Percentiles rank a stretch among this genome's conserved stretches.
Conservation (phyloP, 2,888 invertebrate species). For the Drosophila antonietae region DNA sequence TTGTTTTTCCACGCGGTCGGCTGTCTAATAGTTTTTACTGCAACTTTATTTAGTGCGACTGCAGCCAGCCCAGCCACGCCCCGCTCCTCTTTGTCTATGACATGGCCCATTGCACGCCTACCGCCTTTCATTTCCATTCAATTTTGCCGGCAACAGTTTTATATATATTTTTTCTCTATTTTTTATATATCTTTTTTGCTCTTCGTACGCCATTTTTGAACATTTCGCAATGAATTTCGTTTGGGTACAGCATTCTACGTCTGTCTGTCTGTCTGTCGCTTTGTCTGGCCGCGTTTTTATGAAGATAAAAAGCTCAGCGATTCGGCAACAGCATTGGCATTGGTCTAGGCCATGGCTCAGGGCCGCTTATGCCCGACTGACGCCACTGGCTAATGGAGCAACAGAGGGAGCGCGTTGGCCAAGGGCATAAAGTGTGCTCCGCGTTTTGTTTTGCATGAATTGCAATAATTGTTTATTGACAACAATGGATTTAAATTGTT, state of each 20-base stretch:
- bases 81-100: constrained; percentile 29
- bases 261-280: constrained; percentile 21
- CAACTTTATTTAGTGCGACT: constrained; percentile 68
- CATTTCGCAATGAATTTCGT: constrained; percentile 74
- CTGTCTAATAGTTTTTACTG: constrained; percentile 68
- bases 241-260: constrained; percentile 15
- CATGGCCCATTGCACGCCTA: constrained; percentile 22
- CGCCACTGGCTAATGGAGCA: constrained; percentile 69
- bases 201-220: constrained; percentile 56
- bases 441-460: constrained; percentile 53
- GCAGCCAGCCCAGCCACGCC: not conserved
- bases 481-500: constrained; percentile 78
- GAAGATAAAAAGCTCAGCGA: constrained; percentile 76
- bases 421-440: not conserved
- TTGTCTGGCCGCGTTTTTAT: constrained; percentile 67
- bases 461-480: constrained; percentile 78
- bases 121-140: constrained; percentile 49
- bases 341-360: constrained; percentile 44
- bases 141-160: constrained; percentile 47
- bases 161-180: not conserved
- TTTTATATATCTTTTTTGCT: not conserved
- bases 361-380: constrained; percentile 44
- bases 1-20: constrained; percentile 40
- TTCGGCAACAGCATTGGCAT: constrained; percentile 52
- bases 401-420: constrained; percentile 12